Base-by-base conservation (phyloP, 2,888 invertebrate genomes). In the Synergus umbraculus region DNA sequence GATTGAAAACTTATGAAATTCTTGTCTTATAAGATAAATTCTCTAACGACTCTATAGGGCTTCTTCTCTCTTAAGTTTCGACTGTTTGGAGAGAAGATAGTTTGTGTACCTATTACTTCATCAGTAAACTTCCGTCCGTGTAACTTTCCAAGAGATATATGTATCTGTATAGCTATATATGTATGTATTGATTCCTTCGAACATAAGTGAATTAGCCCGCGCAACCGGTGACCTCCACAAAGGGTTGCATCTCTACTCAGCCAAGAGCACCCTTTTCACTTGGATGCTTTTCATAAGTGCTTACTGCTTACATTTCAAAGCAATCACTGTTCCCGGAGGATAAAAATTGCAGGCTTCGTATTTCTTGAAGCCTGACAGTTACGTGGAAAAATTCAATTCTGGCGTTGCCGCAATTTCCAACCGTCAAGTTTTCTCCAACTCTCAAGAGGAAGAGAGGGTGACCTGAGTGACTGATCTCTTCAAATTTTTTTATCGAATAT, bases 361-460 rank as follows among this genome's bases (percentile, higher is more conserved):
- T 66, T 66, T 66, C 66, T 22, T 44, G 66, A 66, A 66, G 44
- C 18, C 44, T 66, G 66, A 66, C 66, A 66, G 66, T 22, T 66
- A 66, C 18, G 44, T 65, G 66, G 66, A 66, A 22, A 22, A 44
- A 44, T 22, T 44, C 44, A 66, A 66, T 66, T 66, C 44, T 66
- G 67, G 46, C 18, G 67, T 67, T 67, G 43, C 67, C 18, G 67
- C 67, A 67, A 67, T 67, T 67, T 46, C 46, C 46, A 67, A 44
- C 44, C 46, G 67, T 67, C 67, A 46, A 18, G 46, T 46, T 67
- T 67, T 46, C 67, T 67, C 22, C 67, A 46, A 46, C 46, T 44
- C 22, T 46, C 67, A 2, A 0, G 44, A 46, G 67, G 44, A 22
- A 22, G 22, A 22, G 22, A 22, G 22, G 22, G 1, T 22, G 22